Conservation (phyloP, 2,797 vertebrate genomes). For the Pampus argenteus region DNA sequence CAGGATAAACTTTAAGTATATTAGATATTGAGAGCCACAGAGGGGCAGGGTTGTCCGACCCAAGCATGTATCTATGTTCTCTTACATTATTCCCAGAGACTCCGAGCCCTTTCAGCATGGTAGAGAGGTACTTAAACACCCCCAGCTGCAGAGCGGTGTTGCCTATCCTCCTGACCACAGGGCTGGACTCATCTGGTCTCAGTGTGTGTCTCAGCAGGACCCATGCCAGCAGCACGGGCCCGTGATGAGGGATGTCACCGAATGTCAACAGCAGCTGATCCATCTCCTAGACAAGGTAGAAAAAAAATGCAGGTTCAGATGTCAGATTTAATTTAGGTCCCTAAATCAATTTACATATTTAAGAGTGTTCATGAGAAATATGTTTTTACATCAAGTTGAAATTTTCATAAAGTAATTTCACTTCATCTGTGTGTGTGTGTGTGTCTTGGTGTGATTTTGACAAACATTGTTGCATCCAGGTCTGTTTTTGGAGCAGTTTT, state of each 20-base stretch:
- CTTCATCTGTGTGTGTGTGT: too few species aligned
- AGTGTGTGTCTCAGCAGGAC: slow-evolving; percentile 94
- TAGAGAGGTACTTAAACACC: slow-evolving; percentile 94
- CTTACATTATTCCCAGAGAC: slow-evolving; percentile 94
- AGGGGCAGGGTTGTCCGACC: neutral
- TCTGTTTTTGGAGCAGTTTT: too few species aligned
- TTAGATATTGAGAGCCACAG: neutral
- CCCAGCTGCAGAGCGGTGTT: slow-evolving; percentile 92
- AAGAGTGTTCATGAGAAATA: too few species aligned
- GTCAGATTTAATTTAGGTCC: neutral
- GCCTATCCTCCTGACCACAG: slow-evolving; percentile 89
- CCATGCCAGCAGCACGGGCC: slow-evolving; percentile 94
- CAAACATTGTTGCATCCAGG: too few species aligned
- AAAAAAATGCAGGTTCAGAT: neutral
- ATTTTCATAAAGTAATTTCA: too few species aligned
- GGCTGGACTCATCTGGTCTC: slow-evolving; percentile 88
- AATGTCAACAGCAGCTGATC: slow-evolving; percentile 92
- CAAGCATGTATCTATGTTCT: neutral
- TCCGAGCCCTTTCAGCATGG: slow-evolving; percentile 90
- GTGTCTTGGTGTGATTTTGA: too few species aligned
- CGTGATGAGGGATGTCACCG: slow-evolving; percentile 93
- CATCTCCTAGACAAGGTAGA: slow-evolving; percentile 87
- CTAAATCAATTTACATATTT: neutral
- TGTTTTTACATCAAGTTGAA: too few species aligned
- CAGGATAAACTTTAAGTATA: neutral